Evolutionary conservation across 1,140 invertebrate genomes (phyloP), one percentile per base, ranked within the genome.

Genomic region (Pseudobourletiella spinata): DNA sequence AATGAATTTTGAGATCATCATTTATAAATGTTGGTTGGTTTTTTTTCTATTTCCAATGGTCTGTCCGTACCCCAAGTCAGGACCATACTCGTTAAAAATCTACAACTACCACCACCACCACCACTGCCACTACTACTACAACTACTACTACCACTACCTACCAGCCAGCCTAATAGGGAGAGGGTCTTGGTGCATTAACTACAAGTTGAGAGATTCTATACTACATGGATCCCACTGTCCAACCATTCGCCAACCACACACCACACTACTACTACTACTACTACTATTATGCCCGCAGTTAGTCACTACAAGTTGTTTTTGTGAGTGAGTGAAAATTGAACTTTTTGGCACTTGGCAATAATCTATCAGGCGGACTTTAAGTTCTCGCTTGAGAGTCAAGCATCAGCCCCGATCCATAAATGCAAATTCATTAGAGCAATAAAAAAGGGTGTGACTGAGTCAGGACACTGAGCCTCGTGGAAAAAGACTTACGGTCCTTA

Each of bases 401-500:
- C 59, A 48, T 63, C 56, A 57, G 6, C 52, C 39, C 55, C 55
- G 32, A 63, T 58, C 56, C 61, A 63, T 63, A 63, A 63, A 63
- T 57, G 61, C 61, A 63, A 63, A 63, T 63, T 63, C 61, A 63
- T 63, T 63, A 63, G 46, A 54, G 56, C 39, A 51, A 58, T 63
- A 63, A 63, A 63, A 63, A 63, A 58, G 61, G 61, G 61, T 63
- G 61, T 63, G 61, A 63, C 61, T 63, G 42, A 24, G n/a, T 32
- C 48, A 35, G 35, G 18, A 14, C 35, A 18, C 18, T n/a, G n/a
- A n/a, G n/a, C n/a, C n/a, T n/a, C n/a, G n/a, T n/a, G n/a, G n/a
- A n/a, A n/a, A n/a, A n/a, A n/a, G n/a, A n/a, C n/a, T n/a, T n/a
- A n/a, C n/a, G n/a, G n/a, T n/a, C n/a, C n/a, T n/a, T n/a, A n/a